Evolutionary conservation across 2,113 vertebrate genomes (phyloP).

Genomic region (Pachycephala philippinensis): DNA sequence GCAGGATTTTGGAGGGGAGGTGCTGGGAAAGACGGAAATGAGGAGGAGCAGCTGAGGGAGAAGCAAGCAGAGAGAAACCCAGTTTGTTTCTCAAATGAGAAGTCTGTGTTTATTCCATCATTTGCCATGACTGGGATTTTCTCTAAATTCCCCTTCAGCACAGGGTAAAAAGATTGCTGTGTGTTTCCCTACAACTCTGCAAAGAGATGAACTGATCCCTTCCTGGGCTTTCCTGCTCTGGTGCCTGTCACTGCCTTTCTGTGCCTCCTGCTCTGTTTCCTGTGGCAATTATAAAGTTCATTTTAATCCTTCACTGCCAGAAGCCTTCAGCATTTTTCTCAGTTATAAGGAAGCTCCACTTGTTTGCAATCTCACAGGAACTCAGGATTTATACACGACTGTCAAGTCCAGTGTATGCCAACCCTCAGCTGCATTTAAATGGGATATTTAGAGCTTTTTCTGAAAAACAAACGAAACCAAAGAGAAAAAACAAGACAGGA

Average conservation of each 20-base stretch:
- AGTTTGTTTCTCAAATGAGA: neutral
- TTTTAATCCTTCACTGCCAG: conserved; percentile 2
- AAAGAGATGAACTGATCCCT: neutral
- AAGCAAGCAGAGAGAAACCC: neutral
- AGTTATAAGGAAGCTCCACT: neutral
- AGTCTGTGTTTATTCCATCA: neutral
- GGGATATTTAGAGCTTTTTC: neutral
- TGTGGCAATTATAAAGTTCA: neutral
- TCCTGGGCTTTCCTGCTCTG: neutral
- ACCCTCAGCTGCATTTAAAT: conserved; percentile 14
- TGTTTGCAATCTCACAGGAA: neutral
- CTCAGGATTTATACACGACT: neutral
- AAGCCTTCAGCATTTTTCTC: neutral
- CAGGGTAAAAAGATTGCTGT: neutral
- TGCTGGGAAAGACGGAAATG: neutral
- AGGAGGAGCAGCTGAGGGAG: neutral
- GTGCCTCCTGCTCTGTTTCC: neutral
- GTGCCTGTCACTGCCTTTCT: neutral
- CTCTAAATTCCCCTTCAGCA: neutral
- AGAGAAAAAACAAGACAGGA: neutral
- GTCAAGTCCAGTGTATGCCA: neutral
- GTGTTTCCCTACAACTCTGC: neutral
- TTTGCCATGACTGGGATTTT: neutral
- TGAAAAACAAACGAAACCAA: neutral
- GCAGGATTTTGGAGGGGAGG: neutral